phyloP scores from a whole-genome alignment of 2,888 invertebrate species.

The Drymonia ruficornis region DNA sequence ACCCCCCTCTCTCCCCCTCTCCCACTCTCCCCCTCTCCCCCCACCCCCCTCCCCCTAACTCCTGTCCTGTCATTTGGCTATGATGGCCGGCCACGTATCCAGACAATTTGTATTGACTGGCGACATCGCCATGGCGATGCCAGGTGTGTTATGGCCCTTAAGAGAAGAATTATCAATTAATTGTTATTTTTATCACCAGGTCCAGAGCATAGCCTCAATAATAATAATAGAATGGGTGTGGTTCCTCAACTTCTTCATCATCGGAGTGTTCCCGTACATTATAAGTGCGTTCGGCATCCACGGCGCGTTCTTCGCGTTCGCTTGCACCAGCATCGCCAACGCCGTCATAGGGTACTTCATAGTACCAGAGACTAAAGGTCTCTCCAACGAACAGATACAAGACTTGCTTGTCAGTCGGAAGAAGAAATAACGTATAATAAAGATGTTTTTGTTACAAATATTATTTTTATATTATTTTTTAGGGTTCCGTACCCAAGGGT shows the following conservation, averaged over 20 bases:
- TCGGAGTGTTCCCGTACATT: conserved; percentile 69
- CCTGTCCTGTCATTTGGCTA: too few species aligned
- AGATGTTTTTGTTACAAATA: not conserved
- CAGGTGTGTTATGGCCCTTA: too few species aligned
- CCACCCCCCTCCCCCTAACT: too few species aligned
- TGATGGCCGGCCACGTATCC: too few species aligned
- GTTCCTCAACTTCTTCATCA: conserved; percentile 69
- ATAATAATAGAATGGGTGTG: conserved; percentile 72
- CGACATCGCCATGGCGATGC: too few species aligned
- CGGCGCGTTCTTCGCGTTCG: conserved; percentile 71
- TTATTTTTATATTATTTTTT: too few species aligned
- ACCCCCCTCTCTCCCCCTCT: too few species aligned
- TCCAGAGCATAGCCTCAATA: conserved; percentile 71
- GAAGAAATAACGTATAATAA: conserved; percentile 16
- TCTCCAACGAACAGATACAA: conserved; percentile 69
- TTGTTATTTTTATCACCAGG: conserved; percentile 42
- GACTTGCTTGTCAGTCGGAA: conserved; percentile 37
- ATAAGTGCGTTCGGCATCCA: conserved; percentile 55
- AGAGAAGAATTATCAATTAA: not conserved
- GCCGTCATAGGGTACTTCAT: conserved; percentile 54
- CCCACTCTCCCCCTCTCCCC: too few species aligned
- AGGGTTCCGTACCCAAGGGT: too few species aligned
- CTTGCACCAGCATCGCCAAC: conserved; percentile 50
- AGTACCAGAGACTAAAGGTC: conserved; percentile 80
- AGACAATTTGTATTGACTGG: too few species aligned